Percentiles rank a stretch among this genome's conserved stretches.
These are phyloP conservation scores for Drosophila demipolita DNA, from an alignment of 2,888 invertebrate species.

Conservation along the genomic window DNA sequence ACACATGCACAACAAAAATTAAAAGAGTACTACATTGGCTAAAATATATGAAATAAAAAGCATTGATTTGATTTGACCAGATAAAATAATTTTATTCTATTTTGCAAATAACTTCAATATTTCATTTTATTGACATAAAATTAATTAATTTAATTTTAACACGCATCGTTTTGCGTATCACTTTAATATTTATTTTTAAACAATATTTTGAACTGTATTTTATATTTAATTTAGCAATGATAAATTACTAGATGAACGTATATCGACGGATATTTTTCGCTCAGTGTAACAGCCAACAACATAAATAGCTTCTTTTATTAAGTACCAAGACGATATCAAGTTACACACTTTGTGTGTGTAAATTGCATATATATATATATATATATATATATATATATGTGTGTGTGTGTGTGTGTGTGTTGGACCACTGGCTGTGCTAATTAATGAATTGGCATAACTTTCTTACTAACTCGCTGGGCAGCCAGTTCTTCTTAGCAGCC, in stretches of 20 bases:
- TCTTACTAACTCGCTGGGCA: constrained; percentile 57
- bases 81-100: not conserved
- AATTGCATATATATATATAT: no score
- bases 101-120: no score
- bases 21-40: not conserved
- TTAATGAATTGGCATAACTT: constrained; percentile 81
- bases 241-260: no score
- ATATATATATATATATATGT: not conserved
- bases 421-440: constrained; percentile 70
- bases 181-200: no score
- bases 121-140: no score
- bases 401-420: constrained; percentile 28
- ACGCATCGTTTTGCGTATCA: no score
- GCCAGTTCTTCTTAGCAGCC: constrained; percentile 46
- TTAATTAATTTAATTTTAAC: no score
- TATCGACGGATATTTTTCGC: not conserved
- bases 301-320: constrained; percentile 63
- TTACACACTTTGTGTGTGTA: constrained; percentile 53
- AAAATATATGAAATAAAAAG: not conserved
- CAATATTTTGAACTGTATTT: no score
- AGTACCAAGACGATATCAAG: constrained; percentile 69
- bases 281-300: constrained; percentile 24
- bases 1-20: constrained; percentile 24
- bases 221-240: no score
- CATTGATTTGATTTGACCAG: not conserved